These are phyloP conservation scores for Pteromalus puparum DNA, from an alignment of 1,140 invertebrate genomes.

Conservation along the genomic window DNA sequence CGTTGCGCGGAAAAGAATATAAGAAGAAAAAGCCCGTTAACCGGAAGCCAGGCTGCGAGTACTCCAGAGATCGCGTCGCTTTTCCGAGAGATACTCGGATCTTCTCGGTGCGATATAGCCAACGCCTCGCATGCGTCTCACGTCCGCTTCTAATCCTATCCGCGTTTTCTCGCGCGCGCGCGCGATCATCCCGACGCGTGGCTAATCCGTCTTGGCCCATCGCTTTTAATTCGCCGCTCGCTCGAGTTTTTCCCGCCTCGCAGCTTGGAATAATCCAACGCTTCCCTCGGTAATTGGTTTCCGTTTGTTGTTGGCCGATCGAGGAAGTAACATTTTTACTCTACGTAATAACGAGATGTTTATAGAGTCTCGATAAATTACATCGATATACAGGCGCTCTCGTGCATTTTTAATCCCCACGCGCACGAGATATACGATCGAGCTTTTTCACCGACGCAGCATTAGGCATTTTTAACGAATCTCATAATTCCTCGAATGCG, in stretches of 20 bases:
- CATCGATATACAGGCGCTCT: not conserved
- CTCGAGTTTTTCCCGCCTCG: not conserved
- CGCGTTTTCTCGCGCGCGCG: not conserved
- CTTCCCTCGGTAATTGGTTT: too few relatives aligned
- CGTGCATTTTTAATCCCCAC: not conserved
- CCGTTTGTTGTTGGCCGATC: too few relatives aligned
- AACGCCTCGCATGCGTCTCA: conserved; percentile 4
- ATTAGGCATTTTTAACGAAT: not conserved
- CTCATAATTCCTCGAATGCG: not conserved
- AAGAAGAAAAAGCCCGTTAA: not conserved
- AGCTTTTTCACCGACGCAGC: not conserved
- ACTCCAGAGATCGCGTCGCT: not conserved
- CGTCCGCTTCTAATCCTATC: conserved; percentile 26
- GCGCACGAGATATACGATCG: not conserved
- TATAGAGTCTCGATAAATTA: not conserved
- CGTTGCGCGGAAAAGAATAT: not conserved
- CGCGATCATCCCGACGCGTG: not conserved
- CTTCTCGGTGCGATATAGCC: not conserved
- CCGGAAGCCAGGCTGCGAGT: conserved; percentile 1
- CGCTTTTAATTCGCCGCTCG: not conserved
- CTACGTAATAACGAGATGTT: not conserved
- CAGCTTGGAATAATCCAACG: too few relatives aligned
- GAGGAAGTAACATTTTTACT: too few relatives aligned
- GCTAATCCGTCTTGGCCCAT: not conserved
- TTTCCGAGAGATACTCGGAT: not conserved